Evolutionary conservation across 1,140 invertebrate genomes (phyloP).

Genomic region (Dinothrombium tinctorium): DNA sequence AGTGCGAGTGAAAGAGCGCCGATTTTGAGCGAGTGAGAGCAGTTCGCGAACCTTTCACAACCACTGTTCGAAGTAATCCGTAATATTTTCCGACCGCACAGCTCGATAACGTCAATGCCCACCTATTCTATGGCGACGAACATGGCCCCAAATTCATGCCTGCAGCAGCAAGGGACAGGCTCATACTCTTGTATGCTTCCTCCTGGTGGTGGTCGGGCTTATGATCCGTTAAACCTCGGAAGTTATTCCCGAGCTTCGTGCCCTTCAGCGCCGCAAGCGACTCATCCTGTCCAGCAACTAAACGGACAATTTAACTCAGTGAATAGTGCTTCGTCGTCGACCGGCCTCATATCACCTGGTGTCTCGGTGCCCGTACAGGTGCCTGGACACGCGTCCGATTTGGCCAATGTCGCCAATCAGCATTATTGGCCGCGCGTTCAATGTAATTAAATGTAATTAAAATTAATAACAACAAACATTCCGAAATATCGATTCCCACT

Average conservation of each 20-base stretch:
- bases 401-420: slow-evolving; percentile 31
- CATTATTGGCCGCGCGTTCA: slow-evolving; percentile 83
- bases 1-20: too few relatives aligned
- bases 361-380: slow-evolving; percentile 92
- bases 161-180: slow-evolving; percentile 19
- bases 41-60: background rate
- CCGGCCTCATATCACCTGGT: slow-evolving; percentile 71
- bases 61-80: background rate
- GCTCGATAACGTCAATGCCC: slow-evolving; percentile 16
- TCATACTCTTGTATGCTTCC: slow-evolving; percentile 25
- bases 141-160: slow-evolving; percentile 23
- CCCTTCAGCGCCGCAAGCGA: slow-evolving; percentile 17
- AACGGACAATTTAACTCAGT: slow-evolving; percentile 13
- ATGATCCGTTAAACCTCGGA: slow-evolving; percentile 24
- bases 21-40: background rate
- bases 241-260: slow-evolving; percentile 23
- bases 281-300: slow-evolving; percentile 18
- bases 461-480: background rate
- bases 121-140: slow-evolving; percentile 22
- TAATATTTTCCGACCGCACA: background rate
- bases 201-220: slow-evolving; percentile 18
- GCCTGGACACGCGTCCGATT: slow-evolving; percentile 61
- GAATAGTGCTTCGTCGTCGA: slow-evolving; percentile 19
- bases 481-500: background rate
- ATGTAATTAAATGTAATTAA: slow-evolving; percentile 32